Evolutionary conservation across 2,113 vertebrate genomes (phyloP).

Genomic region (Ophthalmolycus amberensis): DNA sequence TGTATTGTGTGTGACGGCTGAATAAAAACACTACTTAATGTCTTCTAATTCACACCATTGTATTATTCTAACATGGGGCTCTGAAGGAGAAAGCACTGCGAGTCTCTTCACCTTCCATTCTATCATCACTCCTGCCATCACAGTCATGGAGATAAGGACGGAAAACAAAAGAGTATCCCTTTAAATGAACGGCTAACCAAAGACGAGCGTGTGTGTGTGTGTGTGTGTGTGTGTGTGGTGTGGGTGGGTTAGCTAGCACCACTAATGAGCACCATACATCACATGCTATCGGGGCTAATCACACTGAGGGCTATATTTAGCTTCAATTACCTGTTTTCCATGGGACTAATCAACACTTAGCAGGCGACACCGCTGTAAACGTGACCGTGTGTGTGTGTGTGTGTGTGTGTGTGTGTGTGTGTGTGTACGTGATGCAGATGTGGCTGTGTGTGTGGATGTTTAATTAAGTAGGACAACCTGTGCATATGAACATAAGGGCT

Average conservation of each 20-base stretch:
- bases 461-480: conserved; percentile 53
- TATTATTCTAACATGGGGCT: not conserved
- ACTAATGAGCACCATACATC: conserved; percentile 76
- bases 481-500: conserved; percentile 14
- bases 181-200: conserved; percentile 36
- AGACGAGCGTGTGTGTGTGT: not conserved
- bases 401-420: conserved; percentile 23
- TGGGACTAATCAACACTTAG: conserved; percentile 70
- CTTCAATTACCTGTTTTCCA: conserved; percentile 63
- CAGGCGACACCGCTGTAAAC: conserved; percentile 18
- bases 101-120: not conserved
- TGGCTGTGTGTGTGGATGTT: conserved; percentile 3
- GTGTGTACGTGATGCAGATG: not conserved
- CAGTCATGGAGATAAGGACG: not conserved
- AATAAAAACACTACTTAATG: not conserved
- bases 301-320: conserved; percentile 73
- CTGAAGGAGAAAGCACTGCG: not conserved
- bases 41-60: not conserved
- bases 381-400: conserved; percentile 10
- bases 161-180: conserved; percentile 9
- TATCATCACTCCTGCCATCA: not conserved
- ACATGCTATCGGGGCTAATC: conserved; percentile 71
- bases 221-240: conserved; percentile 1
- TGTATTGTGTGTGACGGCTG: too few species aligned
- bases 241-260: conserved; percentile 20